Evolutionary conservation across 2,797 vertebrate genomes (phyloP).

Genomic region (Menidia menidia): DNA sequence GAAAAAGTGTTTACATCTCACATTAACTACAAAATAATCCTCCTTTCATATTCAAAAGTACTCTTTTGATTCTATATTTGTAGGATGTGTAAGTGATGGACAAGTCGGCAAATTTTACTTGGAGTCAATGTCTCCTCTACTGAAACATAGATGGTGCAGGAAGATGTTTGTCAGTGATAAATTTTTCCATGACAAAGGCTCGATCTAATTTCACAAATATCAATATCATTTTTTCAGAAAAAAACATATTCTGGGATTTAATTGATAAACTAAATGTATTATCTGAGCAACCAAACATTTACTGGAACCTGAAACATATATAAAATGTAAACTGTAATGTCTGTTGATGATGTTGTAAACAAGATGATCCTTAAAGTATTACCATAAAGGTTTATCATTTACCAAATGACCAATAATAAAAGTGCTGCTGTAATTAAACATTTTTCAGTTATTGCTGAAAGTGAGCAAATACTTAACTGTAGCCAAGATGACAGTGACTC

Average conservation of each 20-base stretch:
- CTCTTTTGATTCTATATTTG: too few relatives aligned
- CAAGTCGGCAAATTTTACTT: too few relatives aligned
- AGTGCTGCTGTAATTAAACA: slow-evolving; percentile 37
- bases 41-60: too few relatives aligned
- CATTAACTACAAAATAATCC: too few relatives aligned
- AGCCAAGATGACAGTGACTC: slow-evolving; percentile 68
- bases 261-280: slow-evolving; percentile 5
- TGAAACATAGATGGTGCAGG: background rate
- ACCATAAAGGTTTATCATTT: slow-evolving; percentile 41
- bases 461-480: slow-evolving; percentile 35
- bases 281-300: slow-evolving; percentile 14
- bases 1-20: too few relatives aligned
- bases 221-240: background rate
- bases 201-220: background rate
- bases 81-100: too few relatives aligned
- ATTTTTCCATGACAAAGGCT: background rate
- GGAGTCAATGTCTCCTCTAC: background rate
- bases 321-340: slow-evolving; percentile 44
- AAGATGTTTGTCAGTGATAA: background rate
- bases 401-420: slow-evolving; percentile 61
- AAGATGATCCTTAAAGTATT: slow-evolving; percentile 27
- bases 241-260: background rate
- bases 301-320: background rate
- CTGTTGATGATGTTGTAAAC: slow-evolving; percentile 45
- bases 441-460: slow-evolving; percentile 55